phyloP scores from a whole-genome alignment of 2,888 invertebrate species.

The Oscheius sp. region DNA sequence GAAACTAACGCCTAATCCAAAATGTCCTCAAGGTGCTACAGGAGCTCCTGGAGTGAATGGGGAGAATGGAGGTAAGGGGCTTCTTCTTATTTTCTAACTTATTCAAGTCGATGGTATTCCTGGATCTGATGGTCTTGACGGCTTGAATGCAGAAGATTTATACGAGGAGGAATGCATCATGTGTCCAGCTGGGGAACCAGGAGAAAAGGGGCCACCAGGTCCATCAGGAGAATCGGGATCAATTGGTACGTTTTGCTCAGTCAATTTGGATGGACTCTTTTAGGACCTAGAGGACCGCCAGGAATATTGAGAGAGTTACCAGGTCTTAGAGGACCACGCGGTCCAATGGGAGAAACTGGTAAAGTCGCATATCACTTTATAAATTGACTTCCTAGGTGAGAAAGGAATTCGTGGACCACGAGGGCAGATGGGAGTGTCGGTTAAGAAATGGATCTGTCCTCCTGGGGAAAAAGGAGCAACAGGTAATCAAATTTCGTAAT shows the following conservation, averaged over 20 bases:
- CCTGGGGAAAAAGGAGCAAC: slow-evolving; percentile 28
- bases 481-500: not conserved
- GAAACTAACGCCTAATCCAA: not conserved
- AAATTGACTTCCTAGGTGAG: not conserved
- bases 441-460: slow-evolving; percentile 24
- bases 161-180: not conserved
- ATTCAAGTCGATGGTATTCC: not conserved
- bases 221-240: slow-evolving; percentile 4
- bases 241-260: not conserved
- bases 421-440: slow-evolving; percentile 18
- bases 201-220: slow-evolving; percentile 10
- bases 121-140: slow-evolving; percentile 10
- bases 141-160: not conserved
- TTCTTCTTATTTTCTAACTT: not conserved
- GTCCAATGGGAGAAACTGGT: not conserved
- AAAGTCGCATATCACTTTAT: not conserved
- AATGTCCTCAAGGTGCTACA: slow-evolving; percentile 6
- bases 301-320: slow-evolving; percentile 6
- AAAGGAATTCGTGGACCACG: slow-evolving; percentile 1
- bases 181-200: slow-evolving; percentile 8
- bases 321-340: slow-evolving; percentile 9
- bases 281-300: not conserved
- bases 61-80: not conserved
- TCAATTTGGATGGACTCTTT: no score
- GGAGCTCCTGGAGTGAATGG: slow-evolving; percentile 17